A percentile compares a stretch with the other conserved stretches of the same genome.
phyloP scores from a whole-genome alignment of 1,140 invertebrate species.

The Drosophila kepulauana region DNA sequence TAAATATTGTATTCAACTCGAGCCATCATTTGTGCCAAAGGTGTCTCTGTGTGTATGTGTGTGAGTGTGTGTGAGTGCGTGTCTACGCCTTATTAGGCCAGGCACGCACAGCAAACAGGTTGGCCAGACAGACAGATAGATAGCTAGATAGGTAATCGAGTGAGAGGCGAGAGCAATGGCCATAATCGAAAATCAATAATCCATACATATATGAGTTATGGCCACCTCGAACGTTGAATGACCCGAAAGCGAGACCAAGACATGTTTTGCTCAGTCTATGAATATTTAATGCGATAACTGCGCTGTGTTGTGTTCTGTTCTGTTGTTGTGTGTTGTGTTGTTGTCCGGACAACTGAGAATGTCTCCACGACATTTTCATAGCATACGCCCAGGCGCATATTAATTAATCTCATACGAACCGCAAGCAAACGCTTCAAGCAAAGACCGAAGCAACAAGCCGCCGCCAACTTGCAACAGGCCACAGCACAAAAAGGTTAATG shows the following conservation, averaged over 20 bases:
- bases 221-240: conserved; percentile 44
- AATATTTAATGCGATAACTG: conserved; percentile 73
- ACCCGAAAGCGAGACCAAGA: conserved; percentile 16
- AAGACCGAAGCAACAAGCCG: conserved; percentile 25
- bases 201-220: conserved; percentile 67
- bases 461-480: conserved; percentile 12
- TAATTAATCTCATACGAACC: conserved; percentile 21
- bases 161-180: conserved; percentile 33
- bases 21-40: not conserved
- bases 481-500: conserved; percentile 24
- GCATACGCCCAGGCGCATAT: conserved; percentile 28
- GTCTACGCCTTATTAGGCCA: conserved; percentile 62
- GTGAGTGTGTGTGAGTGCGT: conserved; percentile 11
- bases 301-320: conserved; percentile 24
- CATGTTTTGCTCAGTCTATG: conserved; percentile 44
- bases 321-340: not conserved
- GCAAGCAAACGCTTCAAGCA: not conserved
- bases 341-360: conserved; percentile 31
- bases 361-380: conserved; percentile 17
- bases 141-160: conserved; percentile 7
- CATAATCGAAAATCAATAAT: conserved; percentile 82
- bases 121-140: conserved; percentile 34
- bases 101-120: conserved; percentile 75
- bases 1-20: conserved; percentile 66
- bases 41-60: conserved; percentile 8